phyloP scores from a whole-genome alignment of 2,888 invertebrate genomes.

The Scrobipalpa atriplicella region DNA sequence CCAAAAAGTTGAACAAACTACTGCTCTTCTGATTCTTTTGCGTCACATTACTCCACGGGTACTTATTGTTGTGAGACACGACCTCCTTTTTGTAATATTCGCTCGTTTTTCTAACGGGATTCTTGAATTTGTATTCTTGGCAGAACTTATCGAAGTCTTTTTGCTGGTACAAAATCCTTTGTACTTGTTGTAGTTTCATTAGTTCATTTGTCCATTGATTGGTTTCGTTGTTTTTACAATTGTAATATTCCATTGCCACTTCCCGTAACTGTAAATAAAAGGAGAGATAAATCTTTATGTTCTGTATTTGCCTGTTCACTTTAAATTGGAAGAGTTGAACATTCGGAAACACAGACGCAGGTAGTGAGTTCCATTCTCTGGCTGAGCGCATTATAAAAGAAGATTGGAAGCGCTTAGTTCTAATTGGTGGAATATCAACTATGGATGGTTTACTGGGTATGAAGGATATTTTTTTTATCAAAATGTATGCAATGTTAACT shows the following conservation, averaged over 20 bases:
- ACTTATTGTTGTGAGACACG: conserved; percentile 67
- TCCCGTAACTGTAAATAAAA: conserved; percentile 84
- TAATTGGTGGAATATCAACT: too few relatives aligned
- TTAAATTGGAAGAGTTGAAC: too few relatives aligned
- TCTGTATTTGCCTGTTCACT: too few relatives aligned
- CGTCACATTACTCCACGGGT: conserved; percentile 70
- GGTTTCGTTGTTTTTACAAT: conserved; percentile 82
- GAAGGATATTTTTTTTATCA: too few relatives aligned
- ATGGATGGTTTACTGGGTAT: too few relatives aligned
- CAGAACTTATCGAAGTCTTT: conserved; percentile 66
- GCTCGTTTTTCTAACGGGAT: conserved; percentile 49
- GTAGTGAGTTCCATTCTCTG: too few relatives aligned
- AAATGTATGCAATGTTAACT: too few relatives aligned
- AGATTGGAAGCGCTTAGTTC: too few relatives aligned
- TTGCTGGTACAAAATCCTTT: conserved; percentile 69
- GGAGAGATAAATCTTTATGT: background rate
- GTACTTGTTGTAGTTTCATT: conserved; percentile 67
- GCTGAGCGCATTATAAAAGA: too few relatives aligned
- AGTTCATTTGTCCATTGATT: conserved; percentile 74
- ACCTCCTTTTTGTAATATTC: conserved; percentile 55
- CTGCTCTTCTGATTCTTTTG: conserved; percentile 59
- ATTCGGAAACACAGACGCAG: too few relatives aligned
- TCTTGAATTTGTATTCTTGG: conserved; percentile 61
- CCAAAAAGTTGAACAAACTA: conserved; percentile 59
- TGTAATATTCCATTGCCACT: conserved; percentile 88